Percentiles rank a stretch among this genome's conserved stretches.
These are phyloP conservation scores for Eurystomus gularis DNA, from an alignment of 2,113 vertebrate genomes.

Conservation along the genomic window DNA sequence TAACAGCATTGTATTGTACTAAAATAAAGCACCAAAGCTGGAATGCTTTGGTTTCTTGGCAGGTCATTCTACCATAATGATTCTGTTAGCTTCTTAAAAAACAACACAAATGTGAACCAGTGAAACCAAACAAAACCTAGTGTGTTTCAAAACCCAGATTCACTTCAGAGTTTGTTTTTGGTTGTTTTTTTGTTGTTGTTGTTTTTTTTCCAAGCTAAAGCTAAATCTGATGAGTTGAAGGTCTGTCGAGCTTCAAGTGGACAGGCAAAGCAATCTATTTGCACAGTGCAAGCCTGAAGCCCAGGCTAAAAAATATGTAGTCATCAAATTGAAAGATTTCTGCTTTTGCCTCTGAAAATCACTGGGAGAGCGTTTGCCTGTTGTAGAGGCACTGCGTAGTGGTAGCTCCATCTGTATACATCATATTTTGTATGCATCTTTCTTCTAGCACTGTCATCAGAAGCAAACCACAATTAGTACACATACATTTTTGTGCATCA, in stretches of 20 bases:
- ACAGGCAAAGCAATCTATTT: neutral
- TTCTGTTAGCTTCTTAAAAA: neutral
- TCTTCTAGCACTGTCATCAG: neutral
- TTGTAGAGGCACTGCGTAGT: too few relatives aligned
- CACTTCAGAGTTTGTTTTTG: neutral
- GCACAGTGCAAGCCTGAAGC: neutral
- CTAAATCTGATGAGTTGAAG: neutral
- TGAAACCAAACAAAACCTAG: neutral
- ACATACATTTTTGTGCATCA: neutral
- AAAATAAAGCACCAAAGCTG: neutral
- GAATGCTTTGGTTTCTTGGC: neutral
- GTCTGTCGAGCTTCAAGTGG: neutral
- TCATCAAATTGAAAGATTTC: neutral
- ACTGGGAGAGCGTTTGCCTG: neutral
- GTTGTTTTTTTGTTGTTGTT: neutral
- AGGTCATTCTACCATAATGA: neutral
- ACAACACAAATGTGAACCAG: neutral
- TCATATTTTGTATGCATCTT: rapidly evolving
- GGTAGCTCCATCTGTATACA: neutral
- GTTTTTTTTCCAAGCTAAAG: neutral
- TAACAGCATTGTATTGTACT: neutral
- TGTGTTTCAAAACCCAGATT: neutral
- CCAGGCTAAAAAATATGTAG: neutral
- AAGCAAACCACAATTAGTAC: neutral
- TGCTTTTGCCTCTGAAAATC: neutral